A percentile compares a stretch with the other conserved stretches of the same genome.
These are phyloP conservation scores for Nettapus auritus DNA, from an alignment of 2,113 vertebrate genomes.

Conservation along the genomic window DNA sequence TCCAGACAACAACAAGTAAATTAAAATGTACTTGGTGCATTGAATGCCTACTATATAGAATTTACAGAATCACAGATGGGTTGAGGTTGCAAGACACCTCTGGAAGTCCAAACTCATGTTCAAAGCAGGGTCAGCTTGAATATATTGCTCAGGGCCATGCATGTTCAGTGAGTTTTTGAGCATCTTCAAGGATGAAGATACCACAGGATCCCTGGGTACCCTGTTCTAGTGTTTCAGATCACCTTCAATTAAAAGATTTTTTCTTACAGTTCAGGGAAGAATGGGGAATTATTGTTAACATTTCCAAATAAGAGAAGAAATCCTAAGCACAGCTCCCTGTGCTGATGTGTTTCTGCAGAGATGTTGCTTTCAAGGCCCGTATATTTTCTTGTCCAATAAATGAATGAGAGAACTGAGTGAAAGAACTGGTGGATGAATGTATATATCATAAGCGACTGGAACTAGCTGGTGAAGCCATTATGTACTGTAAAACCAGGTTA, in stretches of 20 bases:
- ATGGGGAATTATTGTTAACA: neutral
- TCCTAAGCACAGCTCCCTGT: neutral
- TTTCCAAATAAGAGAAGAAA: rapidly evolving
- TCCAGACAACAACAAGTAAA: neutral
- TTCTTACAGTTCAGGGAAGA: neutral
- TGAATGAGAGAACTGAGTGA: neutral
- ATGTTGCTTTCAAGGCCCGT: neutral
- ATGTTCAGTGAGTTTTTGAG: neutral
- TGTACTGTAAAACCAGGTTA: neutral
- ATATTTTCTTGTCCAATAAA: neutral
- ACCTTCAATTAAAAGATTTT: neutral
- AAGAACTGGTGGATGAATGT: neutral
- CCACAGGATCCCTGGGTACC: neutral
- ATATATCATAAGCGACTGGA: neutral
- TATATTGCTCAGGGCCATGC: neutral
- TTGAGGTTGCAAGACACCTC: neutral
- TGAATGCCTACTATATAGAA: rapidly evolving
- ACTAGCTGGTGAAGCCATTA: neutral
- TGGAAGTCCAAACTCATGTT: neutral
- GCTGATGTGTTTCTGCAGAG: neutral
- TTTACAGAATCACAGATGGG: neutral
- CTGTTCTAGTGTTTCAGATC: neutral
- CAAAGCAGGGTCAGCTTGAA: neutral
- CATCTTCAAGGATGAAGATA: neutral
- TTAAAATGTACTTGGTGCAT: neutral